These are phyloP conservation scores for Pogonocherus hispidulus DNA, from an alignment of 2,888 invertebrate species.

Conservation along the genomic window DNA sequence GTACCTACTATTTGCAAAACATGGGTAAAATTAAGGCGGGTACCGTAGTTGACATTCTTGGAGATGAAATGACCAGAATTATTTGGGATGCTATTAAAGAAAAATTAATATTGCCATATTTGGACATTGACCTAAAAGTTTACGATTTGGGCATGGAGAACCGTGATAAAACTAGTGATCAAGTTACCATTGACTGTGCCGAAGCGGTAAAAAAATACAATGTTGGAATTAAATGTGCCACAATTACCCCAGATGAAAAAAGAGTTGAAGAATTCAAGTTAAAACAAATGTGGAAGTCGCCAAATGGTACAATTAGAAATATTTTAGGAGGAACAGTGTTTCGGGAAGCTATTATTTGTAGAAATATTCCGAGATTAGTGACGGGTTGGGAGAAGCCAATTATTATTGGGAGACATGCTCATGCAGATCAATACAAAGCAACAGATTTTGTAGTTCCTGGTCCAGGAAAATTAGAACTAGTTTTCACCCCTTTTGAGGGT, in stretches of 20 bases:
- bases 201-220: conserved; percentile 97
- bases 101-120: conserved; percentile 94
- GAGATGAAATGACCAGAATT: conserved; percentile 97
- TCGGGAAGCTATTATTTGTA: conserved; percentile 89
- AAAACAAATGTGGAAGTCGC: conserved; percentile 93
- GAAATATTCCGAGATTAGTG: conserved; percentile 95
- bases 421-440: conserved; percentile 98
- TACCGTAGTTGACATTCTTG: conserved; percentile 91
- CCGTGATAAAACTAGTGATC: conserved; percentile 93
- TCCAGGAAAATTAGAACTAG: conserved; percentile 88
- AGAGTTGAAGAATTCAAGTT: conserved; percentile 90
- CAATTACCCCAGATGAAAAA: conserved; percentile 98
- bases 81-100: conserved; percentile 99
- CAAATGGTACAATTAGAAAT: conserved; percentile 90
- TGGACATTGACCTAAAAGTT: conserved; percentile 94
- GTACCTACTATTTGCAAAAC: too few relatives aligned
- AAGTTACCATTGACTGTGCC: conserved; percentile 97
- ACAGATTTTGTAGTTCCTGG: conserved; percentile 96
- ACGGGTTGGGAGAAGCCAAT: conserved; percentile 97
- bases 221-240: conserved; percentile 99
- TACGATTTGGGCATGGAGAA: conserved; percentile 97
- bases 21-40: conserved; percentile 84
- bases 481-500: conserved; percentile 80
- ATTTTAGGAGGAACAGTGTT: conserved; percentile 87
- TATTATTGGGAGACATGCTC: conserved; percentile 98